Percentiles rank a stretch among this genome's conserved stretches.
Conservation (phyloP, 2,113 vertebrate species). For the Psittacula cyanocephala region DNA sequence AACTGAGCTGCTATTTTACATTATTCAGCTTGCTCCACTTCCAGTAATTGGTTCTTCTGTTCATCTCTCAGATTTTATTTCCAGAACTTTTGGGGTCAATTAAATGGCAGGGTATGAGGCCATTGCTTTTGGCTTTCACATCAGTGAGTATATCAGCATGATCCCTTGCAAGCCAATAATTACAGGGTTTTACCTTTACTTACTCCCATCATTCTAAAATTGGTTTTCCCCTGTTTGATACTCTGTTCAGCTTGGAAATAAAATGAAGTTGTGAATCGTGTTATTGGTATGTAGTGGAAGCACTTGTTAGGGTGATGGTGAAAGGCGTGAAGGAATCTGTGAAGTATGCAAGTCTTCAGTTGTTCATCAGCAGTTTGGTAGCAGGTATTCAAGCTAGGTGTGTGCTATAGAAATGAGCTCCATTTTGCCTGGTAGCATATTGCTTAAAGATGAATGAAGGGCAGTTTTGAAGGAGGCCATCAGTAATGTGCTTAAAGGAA, state of each 20-base stretch:
- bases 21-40: neutral
- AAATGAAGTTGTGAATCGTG: neutral
- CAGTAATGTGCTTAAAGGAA: neutral
- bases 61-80: neutral
- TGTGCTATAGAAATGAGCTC: rapidly evolving
- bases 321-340: neutral
- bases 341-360: neutral
- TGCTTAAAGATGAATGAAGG: neutral
- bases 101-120: neutral
- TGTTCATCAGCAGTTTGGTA: neutral
- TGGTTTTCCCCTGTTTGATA: neutral
- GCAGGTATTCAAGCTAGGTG: neutral
- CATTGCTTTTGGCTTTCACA: neutral
- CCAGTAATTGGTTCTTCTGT: neutral
- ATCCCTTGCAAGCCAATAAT: neutral
- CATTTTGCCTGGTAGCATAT: neutral
- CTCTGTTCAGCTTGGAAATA: neutral
- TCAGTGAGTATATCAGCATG: neutral
- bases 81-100: neutral
- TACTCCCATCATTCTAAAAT: neutral
- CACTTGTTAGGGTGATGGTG: neutral
- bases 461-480: neutral
- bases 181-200: neutral
- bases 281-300: rapidly evolving
- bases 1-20: neutral